Evolutionary conservation across 2,888 invertebrate genomes (phyloP), one percentile per base, ranked within the genome.

Genomic region (Conchocele bisecta): DNA sequence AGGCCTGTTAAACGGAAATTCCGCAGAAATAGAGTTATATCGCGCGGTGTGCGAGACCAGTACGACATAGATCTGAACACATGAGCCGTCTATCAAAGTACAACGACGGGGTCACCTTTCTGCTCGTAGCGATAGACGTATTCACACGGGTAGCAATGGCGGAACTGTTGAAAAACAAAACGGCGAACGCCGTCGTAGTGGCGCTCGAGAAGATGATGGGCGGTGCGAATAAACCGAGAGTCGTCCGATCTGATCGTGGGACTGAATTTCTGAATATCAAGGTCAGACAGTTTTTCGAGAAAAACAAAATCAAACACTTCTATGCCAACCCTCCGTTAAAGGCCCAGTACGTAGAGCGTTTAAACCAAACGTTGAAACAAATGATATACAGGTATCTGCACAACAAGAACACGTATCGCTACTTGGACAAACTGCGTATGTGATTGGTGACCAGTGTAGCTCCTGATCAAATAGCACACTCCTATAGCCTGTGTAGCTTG

Each of bases 81-180:
- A 58, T 58, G 57, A 29, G 20, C 11, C 13, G 31, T 11, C 48
- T 48, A 3, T 48, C 48, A 3, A 48, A 48, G 17, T 35, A 24
- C 15, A 48, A 48, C 22, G 48, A 48, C n/a, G 31, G 31, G 4
- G 48, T 48, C 2, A 48, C 28, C 29, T 48, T 48, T 48, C 17
- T 48, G 48, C 48, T 48, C n/a, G 31, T 31, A 31, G 26, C 48
- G n/a, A 9, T 48, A 4, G 48, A 48, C 22, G 28, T 31, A 6
- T 48, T 48, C 28, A 48, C 29, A 29, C 48, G 48, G 2, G 48
- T 48, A n/a, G 48, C 48, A 4, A 48, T 48, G 48, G 48, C 31
- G 6, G 31, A 29, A 9, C 28, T 31, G 5, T 17, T 48, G 28
- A 48, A 28, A 15, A 7, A 48, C 5, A 48, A 48, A 28, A 48